Conservation (phyloP, 2,888 invertebrate species). For the Sericinus montela region DNA sequence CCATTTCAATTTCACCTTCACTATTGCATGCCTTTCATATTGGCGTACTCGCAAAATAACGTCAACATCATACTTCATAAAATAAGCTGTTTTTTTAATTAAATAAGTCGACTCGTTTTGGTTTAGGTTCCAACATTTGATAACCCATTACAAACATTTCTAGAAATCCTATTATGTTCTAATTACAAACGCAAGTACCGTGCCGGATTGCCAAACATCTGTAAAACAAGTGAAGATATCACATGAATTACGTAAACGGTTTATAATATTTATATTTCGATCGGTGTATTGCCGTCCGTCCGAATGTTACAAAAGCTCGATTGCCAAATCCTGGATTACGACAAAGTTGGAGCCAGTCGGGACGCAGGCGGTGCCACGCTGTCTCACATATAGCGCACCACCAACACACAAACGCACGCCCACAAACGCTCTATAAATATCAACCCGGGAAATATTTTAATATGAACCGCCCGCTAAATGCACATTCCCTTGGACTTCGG, state of each 20-base stretch:
- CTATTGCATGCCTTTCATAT: too few species aligned
- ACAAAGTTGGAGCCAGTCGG: slow-evolving; percentile 58
- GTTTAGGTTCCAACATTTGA: too few species aligned
- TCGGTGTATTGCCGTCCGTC: slow-evolving; percentile 30
- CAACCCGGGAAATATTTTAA: slow-evolving; percentile 73
- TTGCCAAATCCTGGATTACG: slow-evolving; percentile 65
- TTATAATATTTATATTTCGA: slow-evolving; percentile 25
- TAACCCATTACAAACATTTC: too few species aligned
- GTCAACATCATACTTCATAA: too few species aligned
- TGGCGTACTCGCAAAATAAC: too few species aligned
- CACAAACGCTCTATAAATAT: slow-evolving; percentile 73
- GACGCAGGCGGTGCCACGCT: slow-evolving; percentile 74
- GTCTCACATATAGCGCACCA: slow-evolving; percentile 67
- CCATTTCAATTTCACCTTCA: too few species aligned
- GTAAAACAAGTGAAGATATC: slow-evolving; percentile 21
- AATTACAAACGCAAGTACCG: neutral
- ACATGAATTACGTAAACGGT: slow-evolving; percentile 25
- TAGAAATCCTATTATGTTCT: neutral
- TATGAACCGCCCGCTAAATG: slow-evolving; percentile 73
- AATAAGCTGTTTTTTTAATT: too few species aligned
- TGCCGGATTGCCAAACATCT: slow-evolving; percentile 8
- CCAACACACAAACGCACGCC: slow-evolving; percentile 67
- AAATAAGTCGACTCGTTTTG: too few species aligned
- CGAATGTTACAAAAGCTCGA: slow-evolving; percentile 42
- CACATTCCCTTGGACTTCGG: slow-evolving; percentile 63